Evolutionary conservation across 2,113 vertebrate species (phyloP), one percentile per base, ranked within the genome.

Genomic region (Muscicapa adusta): DNA sequence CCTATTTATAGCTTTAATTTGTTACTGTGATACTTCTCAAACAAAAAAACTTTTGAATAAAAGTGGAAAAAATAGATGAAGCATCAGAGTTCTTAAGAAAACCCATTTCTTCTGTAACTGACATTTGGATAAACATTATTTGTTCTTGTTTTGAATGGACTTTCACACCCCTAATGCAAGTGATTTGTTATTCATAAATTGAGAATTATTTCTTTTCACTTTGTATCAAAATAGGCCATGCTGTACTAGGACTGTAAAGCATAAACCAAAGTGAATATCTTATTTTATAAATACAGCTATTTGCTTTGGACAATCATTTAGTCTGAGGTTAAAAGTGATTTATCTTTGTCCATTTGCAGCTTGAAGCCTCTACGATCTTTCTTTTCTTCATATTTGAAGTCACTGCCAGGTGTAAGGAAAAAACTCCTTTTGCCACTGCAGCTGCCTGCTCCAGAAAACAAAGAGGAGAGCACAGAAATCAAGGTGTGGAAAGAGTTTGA

Each of bases 361-460:
- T 94, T 97, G 94, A 99, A 99, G 97, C 98, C 96, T 48, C 96
- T 98, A 5, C 98, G 99, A 3, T 99, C 98, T 56, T 98, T 99
- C 97, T 99, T 99, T 96, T 98, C 99, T 70, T 99, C 99, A 1
- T 98, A 98, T 63, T 92, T 99, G 65, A 98, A 98, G 96, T 98
- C 98, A 5, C 90, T 99, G 75, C 98, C 98, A 1, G 98, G 97
- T 12, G 98, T 99, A 8, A 98, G 97, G 74, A 98, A 97, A 77
- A 98, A 97, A 61, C 89, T 82, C 2, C 74, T 95, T 42, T 56
- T 96, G 18, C 74, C 85, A 16, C 94, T 96, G 7, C 95, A 94
- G 33, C 97, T 97, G 7, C 85, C 70, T 75, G 96, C 81, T 72
- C 96, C 79, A 36, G 94, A 90, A 58, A 80, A 65, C 56, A 91